phyloP scores from a whole-genome alignment of 2,888 invertebrate genomes.

The Apeira syringaria region DNA sequence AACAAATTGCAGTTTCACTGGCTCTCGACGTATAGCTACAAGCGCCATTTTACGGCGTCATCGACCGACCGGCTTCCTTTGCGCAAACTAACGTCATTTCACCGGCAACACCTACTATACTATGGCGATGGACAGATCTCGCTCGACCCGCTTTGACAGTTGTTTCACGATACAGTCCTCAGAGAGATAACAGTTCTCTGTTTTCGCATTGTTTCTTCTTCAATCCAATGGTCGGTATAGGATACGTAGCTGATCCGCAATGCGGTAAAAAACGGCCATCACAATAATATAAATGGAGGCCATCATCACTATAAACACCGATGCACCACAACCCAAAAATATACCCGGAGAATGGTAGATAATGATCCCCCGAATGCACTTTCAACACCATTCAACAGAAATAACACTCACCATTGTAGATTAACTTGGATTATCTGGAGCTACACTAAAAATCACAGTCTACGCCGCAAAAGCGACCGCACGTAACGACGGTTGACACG shows the following conservation, averaged over 20 bases:
- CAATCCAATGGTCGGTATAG: constrained; percentile 40
- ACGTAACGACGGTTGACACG: constrained; percentile 81
- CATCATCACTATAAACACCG: constrained; percentile 82
- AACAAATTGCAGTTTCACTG: constrained; percentile 48
- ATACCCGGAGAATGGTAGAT: constrained; percentile 54
- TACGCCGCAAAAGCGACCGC: constrained; percentile 82
- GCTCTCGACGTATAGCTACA: constrained; percentile 37
- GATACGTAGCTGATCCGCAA: constrained; percentile 68
- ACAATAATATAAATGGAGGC: constrained; percentile 82
- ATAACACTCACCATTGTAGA: constrained; percentile 84
- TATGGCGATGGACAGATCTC: constrained; percentile 72
- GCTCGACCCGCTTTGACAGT: constrained; percentile 53
- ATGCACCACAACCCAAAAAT: constrained; percentile 74
- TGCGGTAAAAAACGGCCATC: constrained; percentile 83
- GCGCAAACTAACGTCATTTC: constrained; percentile 59
- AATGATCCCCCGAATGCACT: constrained; percentile 64
- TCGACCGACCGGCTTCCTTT: constrained; percentile 50
- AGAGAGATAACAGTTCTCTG: constrained; percentile 33
- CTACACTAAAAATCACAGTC: constrained; percentile 84
- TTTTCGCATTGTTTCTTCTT: constrained; percentile 34
- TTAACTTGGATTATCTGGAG: constrained; percentile 84
- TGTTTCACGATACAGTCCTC: constrained; percentile 34
- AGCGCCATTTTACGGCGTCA: constrained; percentile 54
- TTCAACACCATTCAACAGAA: constrained; percentile 65
- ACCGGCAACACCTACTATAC: constrained; percentile 70